Evolutionary conservation across 2,113 vertebrate species (phyloP), one percentile per base, ranked within the genome.

Genomic region (Myotis lucifugus): DNA sequence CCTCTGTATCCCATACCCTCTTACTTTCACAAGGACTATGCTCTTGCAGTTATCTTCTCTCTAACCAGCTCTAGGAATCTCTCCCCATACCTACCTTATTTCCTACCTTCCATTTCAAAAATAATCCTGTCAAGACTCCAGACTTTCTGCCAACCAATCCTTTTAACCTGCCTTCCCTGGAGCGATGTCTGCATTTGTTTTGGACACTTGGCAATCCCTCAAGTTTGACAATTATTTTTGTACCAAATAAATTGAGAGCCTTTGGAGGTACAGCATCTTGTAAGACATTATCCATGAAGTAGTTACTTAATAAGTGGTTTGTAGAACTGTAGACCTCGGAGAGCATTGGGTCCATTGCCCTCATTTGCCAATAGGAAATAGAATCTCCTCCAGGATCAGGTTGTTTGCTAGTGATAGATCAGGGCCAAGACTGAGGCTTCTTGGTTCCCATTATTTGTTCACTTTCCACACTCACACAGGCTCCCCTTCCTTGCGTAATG

Each of bases 191-290:
- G 29, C 6, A 48, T 1, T 84, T 84, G 29, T 56, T 73, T 77
- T 29, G 64, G 34, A 14, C 7, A 23, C 19, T 66, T 86, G 40
- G 14, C 79, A 70, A 32, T 84, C 27, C 34, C 61, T 89, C 40
- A 67, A 34, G 1, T 93, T 82, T 34, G 48, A 95, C 32, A 13
- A 34, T 77, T 92, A 56, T 74, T 97, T 95, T 87, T 73, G 32
- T 78, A 23, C 11, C 34, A 32, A 69, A n/a, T 92, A 86, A 50
- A 78, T 87, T 66, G 64, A 78, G 61, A 74, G 48, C 10, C 27
- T 27, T 78, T 93, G n/a, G 3, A 82, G 72, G 48, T 54, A 18
- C 12, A 70, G 8, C 66, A 40, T 34, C 27, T 96, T 86, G 70
- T 15, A 89, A 89, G 29, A 37, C 10, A 25, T 64, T 74, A n/a